Conservation (phyloP, 2,797 vertebrate species). For the Linurgus olivaceus region DNA sequence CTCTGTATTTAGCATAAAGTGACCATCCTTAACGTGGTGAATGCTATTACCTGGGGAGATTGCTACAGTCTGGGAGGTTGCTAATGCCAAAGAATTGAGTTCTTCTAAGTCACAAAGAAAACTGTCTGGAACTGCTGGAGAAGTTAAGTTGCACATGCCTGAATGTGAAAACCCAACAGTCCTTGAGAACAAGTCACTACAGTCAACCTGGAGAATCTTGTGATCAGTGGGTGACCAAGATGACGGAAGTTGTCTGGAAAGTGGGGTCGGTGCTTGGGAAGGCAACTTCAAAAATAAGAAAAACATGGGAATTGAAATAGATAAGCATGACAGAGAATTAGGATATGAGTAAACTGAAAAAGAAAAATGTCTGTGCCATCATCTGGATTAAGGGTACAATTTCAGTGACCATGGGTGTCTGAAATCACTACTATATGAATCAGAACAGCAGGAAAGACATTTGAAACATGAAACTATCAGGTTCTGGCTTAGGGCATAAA, state of each 20-base stretch:
- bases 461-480: conserved; percentile 51
- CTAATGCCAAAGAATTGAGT: conserved; percentile 55
- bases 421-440: conserved; percentile 62
- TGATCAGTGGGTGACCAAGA: conserved; percentile 66
- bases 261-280: conserved; percentile 68
- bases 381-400: conserved; percentile 20
- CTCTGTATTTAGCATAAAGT: conserved; percentile 64
- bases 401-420: conserved; percentile 37
- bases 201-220: conserved; percentile 71
- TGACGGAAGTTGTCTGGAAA: conserved; percentile 61
- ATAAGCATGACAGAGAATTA: conserved; percentile 25
- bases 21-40: conserved; percentile 62
- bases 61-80: conserved; percentile 40
- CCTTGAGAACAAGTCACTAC: conserved; percentile 80
- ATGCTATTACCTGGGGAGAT: not conserved
- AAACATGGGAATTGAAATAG: conserved; percentile 60
- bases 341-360: not conserved
- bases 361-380: not conserved
- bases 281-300: conserved; percentile 76
- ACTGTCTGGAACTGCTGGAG: conserved; percentile 76
- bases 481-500: conserved; percentile 50
- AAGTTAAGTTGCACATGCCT: conserved; percentile 67
- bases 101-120: conserved; percentile 75
- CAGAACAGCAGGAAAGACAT: conserved; percentile 48
- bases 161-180: conserved; percentile 71